A percentile compares a stretch with the other conserved stretches of the same genome.
phyloP scores from a whole-genome alignment of 2,113 vertebrate genomes.

The Anthoscopus minutus region DNA sequence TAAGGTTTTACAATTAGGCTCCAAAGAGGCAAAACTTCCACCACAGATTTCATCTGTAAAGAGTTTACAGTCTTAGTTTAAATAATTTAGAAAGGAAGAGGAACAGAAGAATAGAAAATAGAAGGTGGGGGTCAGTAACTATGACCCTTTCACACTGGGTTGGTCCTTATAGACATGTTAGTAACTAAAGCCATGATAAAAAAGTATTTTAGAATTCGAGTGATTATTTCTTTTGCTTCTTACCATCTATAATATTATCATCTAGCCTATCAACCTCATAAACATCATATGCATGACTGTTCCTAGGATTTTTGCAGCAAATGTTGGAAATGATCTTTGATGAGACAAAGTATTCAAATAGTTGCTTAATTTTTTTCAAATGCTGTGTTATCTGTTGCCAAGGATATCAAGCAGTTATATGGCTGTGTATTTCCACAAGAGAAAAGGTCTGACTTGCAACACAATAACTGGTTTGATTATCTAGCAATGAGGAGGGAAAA shows the following conservation, averaged over 20 bases:
- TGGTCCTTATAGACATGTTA: not conserved
- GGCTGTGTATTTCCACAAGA: conserved; percentile 15
- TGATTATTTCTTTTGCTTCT: not conserved
- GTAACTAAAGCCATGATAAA: not conserved
- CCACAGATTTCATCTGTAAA: not conserved
- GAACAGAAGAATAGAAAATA: not conserved
- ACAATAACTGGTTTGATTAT: conserved; percentile 60
- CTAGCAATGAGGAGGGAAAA: not conserved
- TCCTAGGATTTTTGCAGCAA: not conserved
- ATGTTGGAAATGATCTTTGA: conserved; percentile 21
- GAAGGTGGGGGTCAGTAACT: not conserved
- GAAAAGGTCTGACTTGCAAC: conserved; percentile 29
- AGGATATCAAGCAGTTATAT: conserved; percentile 40
- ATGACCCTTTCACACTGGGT: not conserved
- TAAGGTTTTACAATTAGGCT: not conserved
- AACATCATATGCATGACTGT: not conserved
- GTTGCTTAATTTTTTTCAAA: conserved; percentile 35
- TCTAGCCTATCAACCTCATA: not conserved
- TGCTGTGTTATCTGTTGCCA: conserved; percentile 23
- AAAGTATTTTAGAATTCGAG: not conserved
- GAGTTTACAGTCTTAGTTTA: not conserved
- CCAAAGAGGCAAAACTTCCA: not conserved
- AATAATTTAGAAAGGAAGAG: not conserved
- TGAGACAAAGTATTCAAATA: conserved; percentile 8
- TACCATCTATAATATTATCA: not conserved